Conservation (phyloP, 2,888 invertebrate species). For the Trachelus tabidus region DNA sequence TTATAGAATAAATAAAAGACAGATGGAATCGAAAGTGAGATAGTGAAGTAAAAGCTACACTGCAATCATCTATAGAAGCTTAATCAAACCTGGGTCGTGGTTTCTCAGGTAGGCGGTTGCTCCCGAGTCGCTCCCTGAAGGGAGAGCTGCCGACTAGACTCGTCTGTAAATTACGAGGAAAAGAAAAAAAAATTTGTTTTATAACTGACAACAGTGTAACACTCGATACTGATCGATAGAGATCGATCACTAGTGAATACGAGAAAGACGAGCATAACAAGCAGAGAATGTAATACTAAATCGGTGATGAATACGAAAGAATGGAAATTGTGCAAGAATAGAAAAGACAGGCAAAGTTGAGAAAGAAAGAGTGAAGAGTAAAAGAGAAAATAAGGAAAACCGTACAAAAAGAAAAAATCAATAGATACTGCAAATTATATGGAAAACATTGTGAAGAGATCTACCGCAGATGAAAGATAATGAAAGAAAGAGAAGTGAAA, state of each 20-base stretch:
- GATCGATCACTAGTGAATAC: conserved; percentile 32
- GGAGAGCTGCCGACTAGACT: conserved; percentile 78
- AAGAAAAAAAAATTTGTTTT: conserved; percentile 13
- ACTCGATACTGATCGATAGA: conserved; percentile 15
- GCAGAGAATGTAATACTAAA: not conserved
- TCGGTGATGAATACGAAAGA: conserved; percentile 15
- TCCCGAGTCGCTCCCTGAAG: conserved; percentile 89
- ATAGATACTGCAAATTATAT: not conserved
- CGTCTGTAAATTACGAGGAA: conserved; percentile 68
- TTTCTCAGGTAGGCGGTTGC: conserved; percentile 86
- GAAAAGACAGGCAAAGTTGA: not conserved
- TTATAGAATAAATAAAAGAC: conserved; percentile 34
- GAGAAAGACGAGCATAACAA: conserved; percentile 15
- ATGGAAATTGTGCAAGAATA: not conserved
- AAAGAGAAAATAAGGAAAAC: not conserved
- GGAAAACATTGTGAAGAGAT: not conserved
- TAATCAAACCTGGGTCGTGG: conserved; percentile 82
- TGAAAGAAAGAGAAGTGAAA: conserved; percentile 24
- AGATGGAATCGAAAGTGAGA: conserved; percentile 31
- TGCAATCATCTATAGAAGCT: conserved; percentile 33
- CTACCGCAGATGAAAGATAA: not conserved
- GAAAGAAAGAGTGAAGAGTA: not conserved
- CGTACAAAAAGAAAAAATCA: not conserved
- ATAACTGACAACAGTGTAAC: not conserved
- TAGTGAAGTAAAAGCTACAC: conserved; percentile 49